A percentile compares a stretch with the other conserved stretches of the same genome.
phyloP scores from a whole-genome alignment of 2,888 invertebrate species.

The Phyllotreta cruciferae region DNA sequence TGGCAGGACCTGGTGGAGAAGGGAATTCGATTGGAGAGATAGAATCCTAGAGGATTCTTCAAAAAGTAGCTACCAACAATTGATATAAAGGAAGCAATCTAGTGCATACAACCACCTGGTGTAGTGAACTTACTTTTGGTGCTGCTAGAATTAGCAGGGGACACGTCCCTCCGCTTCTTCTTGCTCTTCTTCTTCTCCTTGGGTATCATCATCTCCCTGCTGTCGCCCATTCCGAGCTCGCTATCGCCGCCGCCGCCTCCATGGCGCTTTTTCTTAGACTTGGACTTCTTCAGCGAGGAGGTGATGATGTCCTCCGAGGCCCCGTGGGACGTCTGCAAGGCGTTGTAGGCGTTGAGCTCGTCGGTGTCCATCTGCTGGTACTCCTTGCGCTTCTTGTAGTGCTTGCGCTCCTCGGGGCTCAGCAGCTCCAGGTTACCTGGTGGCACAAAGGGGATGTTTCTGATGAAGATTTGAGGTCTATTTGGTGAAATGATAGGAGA shows the following conservation, averaged over 20 bases:
- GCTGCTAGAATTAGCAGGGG: slow-evolving; percentile 44
- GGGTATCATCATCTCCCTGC: slow-evolving; percentile 61
- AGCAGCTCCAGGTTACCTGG: slow-evolving; percentile 56
- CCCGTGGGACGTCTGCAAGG: slow-evolving; percentile 56
- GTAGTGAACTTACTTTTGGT: slow-evolving; percentile 51
- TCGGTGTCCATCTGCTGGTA: slow-evolving; percentile 57
- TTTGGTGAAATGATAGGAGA: too few species aligned
- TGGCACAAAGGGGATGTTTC: neutral
- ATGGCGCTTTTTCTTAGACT: slow-evolving; percentile 55
- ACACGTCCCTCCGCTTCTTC: slow-evolving; percentile 56
- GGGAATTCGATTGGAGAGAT: too few species aligned
- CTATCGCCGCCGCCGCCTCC: slow-evolving; percentile 51
- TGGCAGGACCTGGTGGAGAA: too few species aligned
- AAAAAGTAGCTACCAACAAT: too few species aligned
- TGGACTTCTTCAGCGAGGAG: slow-evolving; percentile 55
- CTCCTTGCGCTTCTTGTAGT: slow-evolving; percentile 57
- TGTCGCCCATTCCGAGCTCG: slow-evolving; percentile 54
- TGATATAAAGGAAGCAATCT: too few species aligned
- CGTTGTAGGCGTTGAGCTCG: slow-evolving; percentile 58
- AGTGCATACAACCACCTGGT: too few species aligned
- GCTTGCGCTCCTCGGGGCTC: slow-evolving; percentile 59
- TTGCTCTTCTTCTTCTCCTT: slow-evolving; percentile 59
- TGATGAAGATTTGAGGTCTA: neutral
- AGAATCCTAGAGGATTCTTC: too few species aligned
- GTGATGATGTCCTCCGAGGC: slow-evolving; percentile 54